A percentile compares a stretch with the other conserved stretches of the same genome.
Conservation (phyloP, 2,113 vertebrate genomes). For the Melanotaenia duboulayi region DNA sequence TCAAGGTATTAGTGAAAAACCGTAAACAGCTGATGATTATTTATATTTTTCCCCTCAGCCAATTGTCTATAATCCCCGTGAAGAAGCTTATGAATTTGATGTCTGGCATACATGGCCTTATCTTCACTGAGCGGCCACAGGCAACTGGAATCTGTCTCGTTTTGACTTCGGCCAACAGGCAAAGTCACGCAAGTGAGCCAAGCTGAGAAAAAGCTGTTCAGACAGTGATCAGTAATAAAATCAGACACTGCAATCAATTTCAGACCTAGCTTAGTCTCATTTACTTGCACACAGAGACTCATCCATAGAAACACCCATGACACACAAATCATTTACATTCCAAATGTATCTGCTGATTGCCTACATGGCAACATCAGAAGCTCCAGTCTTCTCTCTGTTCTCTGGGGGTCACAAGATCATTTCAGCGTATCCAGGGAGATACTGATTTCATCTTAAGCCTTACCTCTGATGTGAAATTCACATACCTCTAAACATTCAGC, state of each 20-base stretch:
- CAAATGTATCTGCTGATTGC: conserved; percentile 9
- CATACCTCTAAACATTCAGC: conserved; percentile 62
- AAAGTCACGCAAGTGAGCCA: conserved; percentile 38
- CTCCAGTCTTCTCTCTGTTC: conserved; percentile 26
- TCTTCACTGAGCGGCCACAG: conserved; percentile 58
- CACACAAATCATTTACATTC: conserved; percentile 37
- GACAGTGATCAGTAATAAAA: conserved; percentile 58
- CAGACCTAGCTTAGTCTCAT: conserved; percentile 26
- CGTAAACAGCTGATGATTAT: conserved; percentile 71
- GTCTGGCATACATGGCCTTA: conserved; percentile 51
- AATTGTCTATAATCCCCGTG: conserved; percentile 72
- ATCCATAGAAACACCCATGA: conserved; percentile 17
- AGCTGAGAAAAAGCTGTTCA: conserved; percentile 44
- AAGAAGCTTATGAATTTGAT: conserved; percentile 72
- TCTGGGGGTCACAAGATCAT: conserved; percentile 35
- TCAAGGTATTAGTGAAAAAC: conserved; percentile 59
- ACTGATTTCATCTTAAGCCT: conserved; percentile 12
- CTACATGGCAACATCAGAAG: conserved; percentile 10
- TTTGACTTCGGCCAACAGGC: conserved; percentile 41
- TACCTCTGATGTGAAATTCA: conserved; percentile 54
- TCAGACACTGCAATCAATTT: conserved; percentile 57
- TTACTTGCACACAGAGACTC: conserved; percentile 28
- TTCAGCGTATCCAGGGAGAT: conserved; percentile 8
- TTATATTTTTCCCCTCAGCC: conserved; percentile 58
- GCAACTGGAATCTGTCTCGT: conserved; percentile 44